phyloP scores from a whole-genome alignment of 1,140 invertebrate genomes.

The Wiebesia pumilae region DNA sequence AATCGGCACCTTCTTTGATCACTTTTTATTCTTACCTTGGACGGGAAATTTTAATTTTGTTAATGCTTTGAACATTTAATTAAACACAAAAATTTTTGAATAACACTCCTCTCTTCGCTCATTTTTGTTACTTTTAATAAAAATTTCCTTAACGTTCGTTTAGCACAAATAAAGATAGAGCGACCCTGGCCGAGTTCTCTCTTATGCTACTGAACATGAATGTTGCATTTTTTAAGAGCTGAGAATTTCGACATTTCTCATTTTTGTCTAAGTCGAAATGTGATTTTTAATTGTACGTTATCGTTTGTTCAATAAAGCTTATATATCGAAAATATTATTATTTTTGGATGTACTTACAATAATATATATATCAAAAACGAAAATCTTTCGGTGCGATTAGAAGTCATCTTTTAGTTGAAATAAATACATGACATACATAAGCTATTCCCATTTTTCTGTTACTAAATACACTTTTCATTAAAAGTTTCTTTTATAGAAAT shows the following conservation, averaged over 20 bases:
- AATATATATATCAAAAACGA: not conserved
- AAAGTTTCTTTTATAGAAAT: not conserved
- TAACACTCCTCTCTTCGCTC: not conserved
- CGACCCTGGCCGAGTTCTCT: slow-evolving; percentile 41
- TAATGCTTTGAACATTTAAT: not conserved
- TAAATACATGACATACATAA: not conserved
- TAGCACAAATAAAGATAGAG: slow-evolving; percentile 31
- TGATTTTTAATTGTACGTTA: not conserved
- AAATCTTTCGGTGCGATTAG: too few relatives aligned
- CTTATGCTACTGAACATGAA: slow-evolving; percentile 16
- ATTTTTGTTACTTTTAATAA: not conserved
- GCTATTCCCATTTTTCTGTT: not conserved
- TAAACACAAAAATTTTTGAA: not conserved
- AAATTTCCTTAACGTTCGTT: slow-evolving; percentile 23
- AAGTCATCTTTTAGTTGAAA: not conserved
- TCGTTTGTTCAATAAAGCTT: not conserved
- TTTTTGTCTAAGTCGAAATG: not conserved
- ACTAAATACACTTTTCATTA: not conserved
- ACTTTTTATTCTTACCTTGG: not conserved
- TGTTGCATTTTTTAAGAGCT: slow-evolving; percentile 28
- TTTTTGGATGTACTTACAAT: not conserved
- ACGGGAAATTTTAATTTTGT: slow-evolving; percentile 30
- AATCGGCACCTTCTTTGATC: slow-evolving; percentile 12
- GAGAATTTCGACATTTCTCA: not conserved
- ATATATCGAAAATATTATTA: not conserved